Conservation (phyloP, 2,888 invertebrate genomes). For the Melolontha melolontha region DNA sequence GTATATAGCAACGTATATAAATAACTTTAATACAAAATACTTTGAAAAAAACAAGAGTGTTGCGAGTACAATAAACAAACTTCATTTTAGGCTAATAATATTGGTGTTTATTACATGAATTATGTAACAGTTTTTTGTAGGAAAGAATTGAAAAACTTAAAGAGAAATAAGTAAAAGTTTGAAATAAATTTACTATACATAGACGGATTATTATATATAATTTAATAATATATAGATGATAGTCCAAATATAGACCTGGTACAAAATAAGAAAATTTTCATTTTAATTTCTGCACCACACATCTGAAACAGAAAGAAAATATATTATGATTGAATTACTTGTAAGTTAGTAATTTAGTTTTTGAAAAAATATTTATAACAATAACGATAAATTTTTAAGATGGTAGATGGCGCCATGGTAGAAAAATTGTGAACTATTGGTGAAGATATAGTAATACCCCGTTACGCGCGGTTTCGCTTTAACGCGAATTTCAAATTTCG, state of each 20-base stretch:
- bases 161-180: slow-evolving; percentile 32
- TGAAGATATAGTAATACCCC: too few species aligned
- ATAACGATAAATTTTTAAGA: too few species aligned
- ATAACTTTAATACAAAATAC: slow-evolving; percentile 41
- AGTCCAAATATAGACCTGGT: slow-evolving; percentile 46
- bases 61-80: slow-evolving; percentile 33
- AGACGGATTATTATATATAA: slow-evolving; percentile 52
- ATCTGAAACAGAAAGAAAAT: slow-evolving; percentile 47
- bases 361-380: too few species aligned
- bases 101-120: slow-evolving; percentile 51
- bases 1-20: slow-evolving; percentile 29
- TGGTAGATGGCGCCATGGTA: too few species aligned
- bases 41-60: slow-evolving; percentile 5
- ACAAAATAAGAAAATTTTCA: slow-evolving; percentile 53
- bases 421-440: too few species aligned
- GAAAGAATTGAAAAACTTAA: slow-evolving; percentile 25
- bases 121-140: slow-evolving; percentile 30
- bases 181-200: slow-evolving; percentile 47
- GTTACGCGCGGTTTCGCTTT: too few species aligned
- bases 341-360: too few species aligned
- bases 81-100: slow-evolving; percentile 46
- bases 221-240: slow-evolving; percentile 45
- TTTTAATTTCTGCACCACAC: slow-evolving; percentile 53
- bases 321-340: too few species aligned
- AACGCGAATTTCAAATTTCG: too few species aligned